Base-by-base conservation (phyloP, 2,888 invertebrate species). In the Diarsia brunnea region DNA sequence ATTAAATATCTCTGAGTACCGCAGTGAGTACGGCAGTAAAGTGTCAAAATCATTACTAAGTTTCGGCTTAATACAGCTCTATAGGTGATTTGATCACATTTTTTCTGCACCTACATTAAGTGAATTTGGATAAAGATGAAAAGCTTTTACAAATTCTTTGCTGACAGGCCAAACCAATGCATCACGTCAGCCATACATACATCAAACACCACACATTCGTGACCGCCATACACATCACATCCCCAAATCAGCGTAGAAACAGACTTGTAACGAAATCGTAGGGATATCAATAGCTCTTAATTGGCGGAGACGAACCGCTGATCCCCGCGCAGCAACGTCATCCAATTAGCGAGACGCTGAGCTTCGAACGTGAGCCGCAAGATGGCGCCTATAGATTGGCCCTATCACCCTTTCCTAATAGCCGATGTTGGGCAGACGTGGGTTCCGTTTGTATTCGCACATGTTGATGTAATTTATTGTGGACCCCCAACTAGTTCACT, bases 281-380 rank as follows among this genome's bases (percentile, higher is more conserved):
- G 74, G 73, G 75, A 87, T 89, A 90, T 90, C 91, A 89, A 91
- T 91, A 89, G 87, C 82, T 81, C 81, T 82, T 92, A 92, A 91
- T 91, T 91, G 88, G 85, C 71, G 75, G 75, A 81, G 85, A 86
- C 84, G 78, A 85, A 75, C 82, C 69, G 70, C 64, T 76, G 88
- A 84, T 78, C 82, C 71, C 66, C 74, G 78, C 82, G 81, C 80
- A 85, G 80, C 53, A 80, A 76, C 82, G 84, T 85, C 91, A 84
- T 89, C 90, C 92, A 92, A 93, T 92, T 92, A 93, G 86, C 81
- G 79, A 53, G 69, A 75, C 69, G 75, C 81, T 73, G 82, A 80
- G 69, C 70, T 75, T 72, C 63, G 72, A 64, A 80, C 83, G 81
- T 81, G 83, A 53, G 71, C 76, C 82, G 72, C 82, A 86, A 89